A percentile compares a stretch with the other conserved stretches of the same genome.
phyloP scores from a whole-genome alignment of 1,140 invertebrate species.

The Hyles euphorbiae region DNA sequence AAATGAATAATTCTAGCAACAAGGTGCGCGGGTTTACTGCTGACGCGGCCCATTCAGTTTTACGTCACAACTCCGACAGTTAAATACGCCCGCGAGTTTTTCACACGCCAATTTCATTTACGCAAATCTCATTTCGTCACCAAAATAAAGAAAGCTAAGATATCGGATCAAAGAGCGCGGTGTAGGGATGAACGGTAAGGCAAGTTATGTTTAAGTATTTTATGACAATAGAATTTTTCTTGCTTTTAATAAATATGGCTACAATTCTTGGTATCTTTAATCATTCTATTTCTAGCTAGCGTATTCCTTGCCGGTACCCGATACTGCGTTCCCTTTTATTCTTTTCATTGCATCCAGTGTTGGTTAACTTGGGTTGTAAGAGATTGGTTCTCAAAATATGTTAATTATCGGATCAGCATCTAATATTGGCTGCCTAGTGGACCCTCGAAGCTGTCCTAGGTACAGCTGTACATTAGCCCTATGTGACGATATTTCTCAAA shows the following conservation, averaged over 20 bases:
- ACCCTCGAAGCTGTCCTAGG: too few species aligned
- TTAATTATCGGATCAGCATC: too few species aligned
- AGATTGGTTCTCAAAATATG: too few species aligned
- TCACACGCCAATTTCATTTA: constrained; percentile 9
- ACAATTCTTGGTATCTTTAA: too few species aligned
- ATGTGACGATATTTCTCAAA: too few species aligned
- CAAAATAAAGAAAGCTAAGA: constrained; percentile 20
- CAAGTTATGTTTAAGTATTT: not conserved
- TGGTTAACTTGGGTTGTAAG: too few species aligned
- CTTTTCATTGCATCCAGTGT: too few species aligned
- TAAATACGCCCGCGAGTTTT: constrained; percentile 12
- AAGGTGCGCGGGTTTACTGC: constrained; percentile 11
- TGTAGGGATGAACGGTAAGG: constrained; percentile 1
- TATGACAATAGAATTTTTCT: too few species aligned
- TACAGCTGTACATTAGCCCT: too few species aligned
- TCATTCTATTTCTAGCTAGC: not conserved
- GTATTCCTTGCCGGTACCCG: not conserved
- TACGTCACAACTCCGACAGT: constrained; percentile 11
- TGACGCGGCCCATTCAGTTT: constrained; percentile 6
- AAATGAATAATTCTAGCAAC: not conserved
- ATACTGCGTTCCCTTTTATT: too few species aligned
- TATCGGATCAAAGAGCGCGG: constrained; percentile 1
- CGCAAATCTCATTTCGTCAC: constrained; percentile 24
- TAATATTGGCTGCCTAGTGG: too few species aligned
- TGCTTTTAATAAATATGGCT: too few species aligned